Evolutionary conservation across 2,888 invertebrate species (phyloP), one percentile per base, ranked within the genome.

Genomic region (Lobophora halterata): DNA sequence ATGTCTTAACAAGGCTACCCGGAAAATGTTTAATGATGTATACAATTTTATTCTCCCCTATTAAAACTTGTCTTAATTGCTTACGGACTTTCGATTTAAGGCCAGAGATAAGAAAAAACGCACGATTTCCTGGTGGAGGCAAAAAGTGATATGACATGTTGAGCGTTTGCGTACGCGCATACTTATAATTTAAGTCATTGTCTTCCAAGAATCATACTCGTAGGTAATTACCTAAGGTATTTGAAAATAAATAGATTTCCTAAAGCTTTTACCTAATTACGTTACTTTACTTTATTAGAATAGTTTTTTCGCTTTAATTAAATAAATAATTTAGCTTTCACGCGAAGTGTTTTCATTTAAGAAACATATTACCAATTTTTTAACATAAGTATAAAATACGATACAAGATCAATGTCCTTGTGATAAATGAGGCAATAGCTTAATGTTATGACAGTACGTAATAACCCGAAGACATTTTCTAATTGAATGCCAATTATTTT

Each of bases 1-100:
- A 62, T 60, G 56, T 47, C 61, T 49, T 52, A 46, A 55, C 66
- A 68, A 68, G 68, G 68, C 45, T 55, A 66, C 59, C 66, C 64
- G 70, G 71, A 71, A 70, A 61, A 53, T 37, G 29, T 38, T 33
- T 44, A 51, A 34, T 48, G 54, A 54, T 50, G 47, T 47, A 47
- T 53, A 42, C 37, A 46, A 40, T 46, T 53, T 16, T 58, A 48
- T 57, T 56, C 52, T 54, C 55, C 51, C 46, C 51, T 47, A 58
- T 59, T 53, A 52, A 55, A 56, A 59, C 61, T 55, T 36, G 55
- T 63, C 58, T 58, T 61, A 63, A 62, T 61, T 63, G 59, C 54
- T 46, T 41, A 41, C 52, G 38, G 53, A 61, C 64, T 65, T 67
- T 67, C 63, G 65, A 67, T 65, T 57, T 59, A 62, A 65, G 58